phyloP scores from a whole-genome alignment of 2,888 invertebrate genomes.

The Heliconius sara region DNA sequence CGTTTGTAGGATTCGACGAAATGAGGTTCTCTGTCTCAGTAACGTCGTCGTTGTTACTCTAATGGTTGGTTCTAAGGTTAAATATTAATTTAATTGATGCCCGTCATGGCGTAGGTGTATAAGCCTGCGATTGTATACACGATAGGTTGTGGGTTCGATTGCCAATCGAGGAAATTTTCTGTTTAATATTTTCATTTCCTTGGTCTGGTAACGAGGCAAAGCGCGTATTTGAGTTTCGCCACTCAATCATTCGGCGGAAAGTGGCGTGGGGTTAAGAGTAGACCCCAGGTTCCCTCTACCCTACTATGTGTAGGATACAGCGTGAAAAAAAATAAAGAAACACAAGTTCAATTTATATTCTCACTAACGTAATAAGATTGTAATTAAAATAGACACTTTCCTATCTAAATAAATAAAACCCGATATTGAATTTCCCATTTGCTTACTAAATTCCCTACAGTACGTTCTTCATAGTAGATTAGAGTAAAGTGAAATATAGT shows the following conservation, averaged over 20 bases:
- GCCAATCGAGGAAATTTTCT: background rate
- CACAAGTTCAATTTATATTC: background rate
- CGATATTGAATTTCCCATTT: background rate
- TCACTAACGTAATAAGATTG: background rate
- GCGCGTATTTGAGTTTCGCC: background rate
- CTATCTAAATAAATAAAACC: too few relatives aligned
- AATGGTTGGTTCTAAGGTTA: background rate
- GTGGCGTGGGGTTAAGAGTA: too few relatives aligned
- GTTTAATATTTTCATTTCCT: background rate
- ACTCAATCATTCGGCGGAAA: background rate
- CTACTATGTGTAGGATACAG: background rate
- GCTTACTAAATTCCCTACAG: background rate
- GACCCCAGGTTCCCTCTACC: background rate
- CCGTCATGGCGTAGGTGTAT: background rate
- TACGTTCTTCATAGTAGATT: background rate
- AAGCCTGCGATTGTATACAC: background rate
- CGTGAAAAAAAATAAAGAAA: background rate
- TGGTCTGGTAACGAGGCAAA: background rate
- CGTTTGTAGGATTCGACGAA: constrained; percentile 36
- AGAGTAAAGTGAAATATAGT: background rate
- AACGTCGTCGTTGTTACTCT: background rate
- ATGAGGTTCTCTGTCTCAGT: constrained; percentile 2
- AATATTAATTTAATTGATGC: background rate
- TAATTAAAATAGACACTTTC: background rate
- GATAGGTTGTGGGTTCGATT: background rate